Evolutionary conservation across 2,797 vertebrate genomes (phyloP).

Genomic region (Macropus fuliginosus): DNA sequence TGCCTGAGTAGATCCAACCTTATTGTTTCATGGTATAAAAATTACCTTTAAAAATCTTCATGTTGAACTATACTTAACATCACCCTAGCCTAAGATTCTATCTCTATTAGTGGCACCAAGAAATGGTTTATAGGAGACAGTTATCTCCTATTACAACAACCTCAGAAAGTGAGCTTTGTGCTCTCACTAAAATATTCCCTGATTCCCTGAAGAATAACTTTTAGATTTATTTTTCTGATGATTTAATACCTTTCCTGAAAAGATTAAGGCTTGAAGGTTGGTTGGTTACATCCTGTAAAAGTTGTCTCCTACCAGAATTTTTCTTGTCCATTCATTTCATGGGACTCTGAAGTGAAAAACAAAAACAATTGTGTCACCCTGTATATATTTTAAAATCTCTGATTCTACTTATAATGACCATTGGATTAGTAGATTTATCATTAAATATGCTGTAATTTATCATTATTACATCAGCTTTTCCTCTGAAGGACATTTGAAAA

Average conservation of each 20-base stretch:
- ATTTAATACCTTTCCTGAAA: slow-evolving; percentile 35
- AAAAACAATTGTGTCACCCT: slow-evolving; percentile 48
- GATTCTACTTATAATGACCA: slow-evolving; percentile 44
- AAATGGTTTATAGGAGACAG: slow-evolving; percentile 24
- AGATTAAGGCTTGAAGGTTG: slow-evolving; percentile 27
- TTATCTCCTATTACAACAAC: slow-evolving; percentile 9
- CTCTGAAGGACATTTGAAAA: slow-evolving; percentile 54
- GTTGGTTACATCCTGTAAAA: slow-evolving; percentile 34
- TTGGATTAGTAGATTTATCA: slow-evolving; percentile 52
- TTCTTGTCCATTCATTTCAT: slow-evolving; percentile 22
- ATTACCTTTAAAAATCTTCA: not conserved
- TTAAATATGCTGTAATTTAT: slow-evolving; percentile 62
- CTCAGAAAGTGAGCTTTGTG: not conserved
- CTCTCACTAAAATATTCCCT: not conserved
- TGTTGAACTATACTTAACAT: not conserved
- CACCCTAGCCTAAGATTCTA: slow-evolving; percentile 7
- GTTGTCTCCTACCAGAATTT: slow-evolving; percentile 25
- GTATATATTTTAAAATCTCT: slow-evolving; percentile 50
- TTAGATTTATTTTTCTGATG: slow-evolving; percentile 20
- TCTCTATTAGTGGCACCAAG: not conserved
- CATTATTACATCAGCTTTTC: slow-evolving; percentile 44
- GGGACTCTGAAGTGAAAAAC: slow-evolving; percentile 42
- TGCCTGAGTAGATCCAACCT: not conserved
- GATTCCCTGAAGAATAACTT: slow-evolving; percentile 42
- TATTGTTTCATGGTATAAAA: not conserved